Conservation (phyloP, 2,888 invertebrate genomes). For the Pseudococcus viburni region DNA sequence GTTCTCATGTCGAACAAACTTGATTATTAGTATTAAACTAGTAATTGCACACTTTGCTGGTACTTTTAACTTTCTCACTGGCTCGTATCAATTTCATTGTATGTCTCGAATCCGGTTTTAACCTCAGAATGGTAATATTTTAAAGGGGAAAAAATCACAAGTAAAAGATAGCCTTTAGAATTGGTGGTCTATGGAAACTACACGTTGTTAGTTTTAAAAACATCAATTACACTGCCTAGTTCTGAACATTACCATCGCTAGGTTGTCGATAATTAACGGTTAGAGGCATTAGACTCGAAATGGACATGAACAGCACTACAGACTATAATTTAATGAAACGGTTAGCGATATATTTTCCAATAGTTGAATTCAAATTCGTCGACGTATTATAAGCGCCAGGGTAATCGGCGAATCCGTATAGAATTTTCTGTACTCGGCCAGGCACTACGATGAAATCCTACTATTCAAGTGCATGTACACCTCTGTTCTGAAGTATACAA, state of each 20-base stretch:
- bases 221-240: constrained; percentile 28
- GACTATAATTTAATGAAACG: constrained; percentile 39
- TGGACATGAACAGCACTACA: constrained; percentile 9
- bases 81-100: constrained; percentile 37
- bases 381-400: background rate
- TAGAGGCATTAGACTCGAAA: constrained; percentile 7
- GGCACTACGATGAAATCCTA: background rate
- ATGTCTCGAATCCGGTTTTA: background rate
- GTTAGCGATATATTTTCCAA: constrained; percentile 29
- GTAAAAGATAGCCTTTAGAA: constrained; percentile 15
- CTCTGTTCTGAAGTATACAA: background rate
- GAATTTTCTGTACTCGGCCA: constrained; percentile 2
- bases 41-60: constrained; percentile 23
- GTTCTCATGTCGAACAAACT: constrained; percentile 21
- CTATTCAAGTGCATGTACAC: constrained; percentile 46
- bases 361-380: background rate
- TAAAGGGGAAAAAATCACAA: constrained; percentile 6
- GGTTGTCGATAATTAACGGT: constrained; percentile 37
- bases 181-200: constrained; percentile 39
- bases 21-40: constrained; percentile 12
- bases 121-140: constrained; percentile 23
- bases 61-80: background rate
- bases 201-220: constrained; percentile 44
- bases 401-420: constrained; percentile 19
- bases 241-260: background rate